Evolutionary conservation across 2,797 vertebrate species (phyloP).

Genomic region (Loriculus beryllinus): DNA sequence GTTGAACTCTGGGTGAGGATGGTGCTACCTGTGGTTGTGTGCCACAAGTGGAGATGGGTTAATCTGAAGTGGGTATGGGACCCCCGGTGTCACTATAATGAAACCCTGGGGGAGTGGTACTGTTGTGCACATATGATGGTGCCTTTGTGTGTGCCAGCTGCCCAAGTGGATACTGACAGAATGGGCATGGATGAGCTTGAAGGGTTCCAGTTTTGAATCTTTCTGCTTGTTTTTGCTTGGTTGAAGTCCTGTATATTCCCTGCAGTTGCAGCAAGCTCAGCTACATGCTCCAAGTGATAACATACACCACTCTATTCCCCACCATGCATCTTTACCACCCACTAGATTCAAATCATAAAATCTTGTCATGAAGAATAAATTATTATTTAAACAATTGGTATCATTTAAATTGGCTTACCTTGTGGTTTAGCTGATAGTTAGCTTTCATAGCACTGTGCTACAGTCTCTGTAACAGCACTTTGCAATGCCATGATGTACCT

Average conservation of each 20-base stretch:
- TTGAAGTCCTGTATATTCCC: not conserved
- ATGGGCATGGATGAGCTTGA: not conserved
- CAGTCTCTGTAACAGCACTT: not conserved
- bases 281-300: not conserved
- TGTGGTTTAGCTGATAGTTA: not conserved
- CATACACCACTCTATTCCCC: not conserved
- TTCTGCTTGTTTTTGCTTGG: not conserved
- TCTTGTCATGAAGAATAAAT: not conserved
- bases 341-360: not conserved
- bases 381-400: not conserved
- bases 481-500: not conserved
- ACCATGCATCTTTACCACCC: not conserved
- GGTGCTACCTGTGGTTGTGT: no score
- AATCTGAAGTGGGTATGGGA: not conserved
- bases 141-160: not conserved
- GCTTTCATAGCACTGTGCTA: not conserved
- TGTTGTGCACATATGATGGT: no score
- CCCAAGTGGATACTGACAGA: not conserved
- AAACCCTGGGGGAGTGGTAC: not conserved
- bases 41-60: not conserved
- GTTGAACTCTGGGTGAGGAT: rapidly evolving
- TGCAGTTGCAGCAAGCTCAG: not conserved
- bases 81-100: not conserved
- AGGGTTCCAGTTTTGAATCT: not conserved
- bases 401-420: not conserved